Percentiles rank a stretch among this genome's conserved stretches.
phyloP scores from a whole-genome alignment of 2,888 invertebrate genomes.

The Drosophila leonis region DNA sequence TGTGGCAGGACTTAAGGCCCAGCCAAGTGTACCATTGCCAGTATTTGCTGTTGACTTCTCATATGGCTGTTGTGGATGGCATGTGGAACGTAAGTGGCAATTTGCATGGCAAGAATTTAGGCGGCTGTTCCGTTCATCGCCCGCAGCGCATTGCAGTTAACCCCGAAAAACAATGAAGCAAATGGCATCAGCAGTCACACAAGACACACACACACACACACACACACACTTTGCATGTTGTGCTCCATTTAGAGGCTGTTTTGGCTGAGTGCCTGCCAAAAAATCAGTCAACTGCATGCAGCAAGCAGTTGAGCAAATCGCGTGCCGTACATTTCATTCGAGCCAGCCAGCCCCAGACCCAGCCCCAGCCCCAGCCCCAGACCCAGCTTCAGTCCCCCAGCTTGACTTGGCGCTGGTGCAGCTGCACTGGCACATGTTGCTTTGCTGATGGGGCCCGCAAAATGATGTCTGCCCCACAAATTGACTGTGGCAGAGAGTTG shows the following conservation, averaged over 20 bases:
- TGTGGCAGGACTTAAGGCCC: neutral
- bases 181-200: constrained; percentile 51
- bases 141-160: constrained; percentile 78
- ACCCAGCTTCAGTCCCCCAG: too few relatives aligned
- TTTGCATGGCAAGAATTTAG: constrained; percentile 18
- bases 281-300: constrained; percentile 67
- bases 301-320: constrained; percentile 65
- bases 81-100: constrained; percentile 33
- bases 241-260: constrained; percentile 71
- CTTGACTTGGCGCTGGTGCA: constrained; percentile 53
- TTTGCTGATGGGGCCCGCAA: constrained; percentile 12
- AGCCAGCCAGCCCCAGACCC: neutral
- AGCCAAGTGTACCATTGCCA: neutral
- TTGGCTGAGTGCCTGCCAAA: constrained; percentile 52
- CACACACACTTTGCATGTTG: constrained; percentile 45
- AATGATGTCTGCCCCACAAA: constrained; percentile 44
- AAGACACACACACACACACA: constrained; percentile 21
- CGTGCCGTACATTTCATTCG: constrained; percentile 47
- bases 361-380: neutral
- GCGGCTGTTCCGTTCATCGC: constrained; percentile 45
- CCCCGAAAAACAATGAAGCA: constrained; percentile 79
- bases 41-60: neutral
- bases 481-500: constrained; percentile 43
- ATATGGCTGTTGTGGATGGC: neutral
- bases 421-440: constrained; percentile 64